A percentile compares a stretch with the other conserved stretches of the same genome.
Evolutionary conservation across 2,113 vertebrate genomes (phyloP).

Genomic region (Dasyornis broadbenti): DNA sequence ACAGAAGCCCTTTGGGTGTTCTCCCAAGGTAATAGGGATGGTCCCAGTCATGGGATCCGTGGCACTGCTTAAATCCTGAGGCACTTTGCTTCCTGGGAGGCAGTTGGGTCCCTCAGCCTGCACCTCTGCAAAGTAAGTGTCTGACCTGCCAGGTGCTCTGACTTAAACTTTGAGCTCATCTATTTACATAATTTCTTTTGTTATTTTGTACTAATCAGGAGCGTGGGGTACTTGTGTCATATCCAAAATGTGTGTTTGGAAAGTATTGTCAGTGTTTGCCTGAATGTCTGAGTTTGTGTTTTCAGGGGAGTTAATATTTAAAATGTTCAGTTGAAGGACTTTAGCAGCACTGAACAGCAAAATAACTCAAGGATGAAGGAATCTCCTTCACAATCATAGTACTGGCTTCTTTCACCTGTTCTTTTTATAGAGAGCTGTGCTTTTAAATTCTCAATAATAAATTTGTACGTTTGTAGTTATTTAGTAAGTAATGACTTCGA

Average conservation of each 20-base stretch:
- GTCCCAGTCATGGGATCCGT: neutral
- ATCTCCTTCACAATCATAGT: neutral
- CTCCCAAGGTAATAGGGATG: neutral
- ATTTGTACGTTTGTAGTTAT: neutral
- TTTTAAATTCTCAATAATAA: neutral
- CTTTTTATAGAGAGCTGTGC: neutral
- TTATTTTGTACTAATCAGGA: neutral
- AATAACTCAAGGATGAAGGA: neutral
- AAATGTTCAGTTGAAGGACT: neutral
- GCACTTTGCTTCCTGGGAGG: neutral
- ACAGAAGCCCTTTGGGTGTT: neutral
- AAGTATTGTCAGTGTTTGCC: neutral
- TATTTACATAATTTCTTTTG: neutral
- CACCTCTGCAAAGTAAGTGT: neutral
- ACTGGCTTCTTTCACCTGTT: neutral
- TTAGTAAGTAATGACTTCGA: neutral
- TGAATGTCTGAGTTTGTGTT: neutral
- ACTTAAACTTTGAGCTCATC: neutral
- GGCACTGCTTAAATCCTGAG: neutral
- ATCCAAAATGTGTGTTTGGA: neutral
- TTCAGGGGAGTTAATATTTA: neutral
- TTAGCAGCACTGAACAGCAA: neutral
- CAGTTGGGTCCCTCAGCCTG: neutral
- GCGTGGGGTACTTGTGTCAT: neutral
- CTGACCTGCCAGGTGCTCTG: neutral